Evolutionary conservation across 2,888 invertebrate genomes (phyloP).

Genomic region (Hirtodrosophila cameraria): DNA sequence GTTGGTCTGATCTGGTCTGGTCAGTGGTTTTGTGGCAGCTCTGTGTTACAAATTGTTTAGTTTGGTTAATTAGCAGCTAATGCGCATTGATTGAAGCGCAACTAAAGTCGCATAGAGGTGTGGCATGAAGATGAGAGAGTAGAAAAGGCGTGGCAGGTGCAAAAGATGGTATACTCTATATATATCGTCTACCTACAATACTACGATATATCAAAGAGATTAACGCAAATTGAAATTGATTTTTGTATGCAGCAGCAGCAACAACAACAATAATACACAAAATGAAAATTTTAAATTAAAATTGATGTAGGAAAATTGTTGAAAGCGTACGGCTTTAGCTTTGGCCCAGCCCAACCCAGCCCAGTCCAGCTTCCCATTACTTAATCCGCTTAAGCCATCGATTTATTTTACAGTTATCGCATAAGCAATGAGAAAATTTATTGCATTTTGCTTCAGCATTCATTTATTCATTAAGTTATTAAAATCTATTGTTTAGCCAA

Average conservation of each 20-base stretch:
- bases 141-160: constrained; percentile 16
- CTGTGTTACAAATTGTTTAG: constrained; percentile 27
- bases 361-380: neutral
- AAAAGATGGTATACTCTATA: constrained; percentile 1
- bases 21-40: constrained; percentile 25
- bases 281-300: constrained; percentile 51
- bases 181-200: constrained; percentile 1
- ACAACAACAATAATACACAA: constrained; percentile 9
- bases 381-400: constrained; percentile 51
- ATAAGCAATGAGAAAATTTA: constrained; percentile 25
- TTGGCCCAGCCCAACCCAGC: neutral
- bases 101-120: constrained; percentile 3
- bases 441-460: constrained; percentile 1
- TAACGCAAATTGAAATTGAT: constrained; percentile 62
- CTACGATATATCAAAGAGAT: constrained; percentile 49
- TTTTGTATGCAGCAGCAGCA: constrained; percentile 32
- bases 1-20: constrained; percentile 15
- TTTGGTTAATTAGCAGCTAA: constrained; percentile 40
- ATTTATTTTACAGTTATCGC: constrained; percentile 48
- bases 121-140: neutral
- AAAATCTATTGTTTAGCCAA: constrained; percentile 13
- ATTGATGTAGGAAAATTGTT: constrained; percentile 52
- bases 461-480: constrained; percentile 14
- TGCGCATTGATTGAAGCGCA: constrained; percentile 24
- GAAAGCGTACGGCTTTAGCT: neutral